Base-by-base conservation (phyloP, 2,888 invertebrate species). In the Sminthurinus aureus region DNA sequence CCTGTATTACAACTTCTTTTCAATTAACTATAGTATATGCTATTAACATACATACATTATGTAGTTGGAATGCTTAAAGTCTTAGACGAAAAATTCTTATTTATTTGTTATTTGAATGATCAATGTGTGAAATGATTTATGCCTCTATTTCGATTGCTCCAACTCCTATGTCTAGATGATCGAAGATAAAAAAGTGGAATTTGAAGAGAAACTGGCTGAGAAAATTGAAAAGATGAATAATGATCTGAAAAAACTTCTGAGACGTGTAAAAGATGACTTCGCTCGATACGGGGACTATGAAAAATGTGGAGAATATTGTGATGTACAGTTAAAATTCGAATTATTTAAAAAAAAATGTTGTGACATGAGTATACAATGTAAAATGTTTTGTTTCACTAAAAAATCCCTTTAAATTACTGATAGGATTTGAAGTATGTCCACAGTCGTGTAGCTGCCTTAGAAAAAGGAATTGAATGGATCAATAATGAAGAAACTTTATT, bases 401-500 rank as follows among this genome's bases (percentile, higher is more conserved):
- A 64, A 22, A 67, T 79, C 13, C 1, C 4, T 79, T n/a, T 38
- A 69, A 26, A 67, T 71, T 74, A 26, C 81, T 38, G 83, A 67
- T 80, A 81, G 90, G 93, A 95, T 89, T 92, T 97, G 87, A 93
- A 95, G 82, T 93, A 93, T 87, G 93, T 96, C 75, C 93, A 95
- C 83, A 94, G 94, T 88, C 93, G 94, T 84, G 91, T 98, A 77
- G 93, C 93, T 84, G 93, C 93, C 24, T 94, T 96, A 89, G 94
- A 95, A 88, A 93, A 94, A 87, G 92, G 94, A 87, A 94, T 96
- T 22, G 90, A 91, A 8, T 97, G 96, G 96, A 96, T 98, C 79
- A 97, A 98, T 90, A 93, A 94, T 88, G 98, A 98, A 91, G 97
- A 98, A 91, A 91, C 91, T 6, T 93, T 96, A 15, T 95, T 97